phyloP scores from a whole-genome alignment of 2,888 invertebrate species.

The Drosophila anomelani region DNA sequence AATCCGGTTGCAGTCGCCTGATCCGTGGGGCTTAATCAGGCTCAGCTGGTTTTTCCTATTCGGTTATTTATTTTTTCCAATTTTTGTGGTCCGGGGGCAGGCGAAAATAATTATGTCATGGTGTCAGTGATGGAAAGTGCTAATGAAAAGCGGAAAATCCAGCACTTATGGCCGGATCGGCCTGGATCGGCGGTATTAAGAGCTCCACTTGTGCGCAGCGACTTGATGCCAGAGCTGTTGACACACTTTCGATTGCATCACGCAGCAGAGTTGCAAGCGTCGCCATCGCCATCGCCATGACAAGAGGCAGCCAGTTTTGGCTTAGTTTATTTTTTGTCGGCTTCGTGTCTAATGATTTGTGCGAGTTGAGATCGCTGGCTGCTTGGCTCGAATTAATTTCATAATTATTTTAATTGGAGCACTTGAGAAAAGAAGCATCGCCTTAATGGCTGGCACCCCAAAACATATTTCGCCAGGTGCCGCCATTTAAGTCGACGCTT shows the following conservation, averaged over 20 bases:
- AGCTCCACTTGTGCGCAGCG: conserved; percentile 52
- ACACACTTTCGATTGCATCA: conserved; percentile 80
- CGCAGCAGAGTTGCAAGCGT: conserved; percentile 38
- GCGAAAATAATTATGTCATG: conserved; percentile 79
- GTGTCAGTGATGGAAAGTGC: conserved; percentile 79
- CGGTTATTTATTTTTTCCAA: conserved; percentile 29
- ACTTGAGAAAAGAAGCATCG: conserved; percentile 12
- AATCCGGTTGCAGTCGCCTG: conserved; percentile 63
- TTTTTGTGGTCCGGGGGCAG: conserved; percentile 25
- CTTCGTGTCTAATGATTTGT: conserved; percentile 67
- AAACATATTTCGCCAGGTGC: conserved; percentile 16
- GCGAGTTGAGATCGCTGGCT: conserved; percentile 36
- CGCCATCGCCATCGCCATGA: conserved; percentile 49
- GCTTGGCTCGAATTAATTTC: conserved; percentile 64
- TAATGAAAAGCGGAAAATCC: conserved; percentile 75
- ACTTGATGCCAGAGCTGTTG: conserved; percentile 65
- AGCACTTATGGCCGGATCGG: conserved; percentile 42
- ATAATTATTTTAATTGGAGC: conserved; percentile 63
- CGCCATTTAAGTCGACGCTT: conserved; percentile 18
- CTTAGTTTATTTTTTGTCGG: conserved; percentile 62
- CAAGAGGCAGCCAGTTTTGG: conserved; percentile 76
- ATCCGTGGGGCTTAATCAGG: conserved; percentile 61
- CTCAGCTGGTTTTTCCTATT: conserved; percentile 53
- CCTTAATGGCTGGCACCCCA: not conserved
- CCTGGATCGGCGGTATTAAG: conserved; percentile 45